These are phyloP conservation scores for Melanotaenia boesemani DNA, from an alignment of 2,797 vertebrate species.

Conservation along the genomic window DNA sequence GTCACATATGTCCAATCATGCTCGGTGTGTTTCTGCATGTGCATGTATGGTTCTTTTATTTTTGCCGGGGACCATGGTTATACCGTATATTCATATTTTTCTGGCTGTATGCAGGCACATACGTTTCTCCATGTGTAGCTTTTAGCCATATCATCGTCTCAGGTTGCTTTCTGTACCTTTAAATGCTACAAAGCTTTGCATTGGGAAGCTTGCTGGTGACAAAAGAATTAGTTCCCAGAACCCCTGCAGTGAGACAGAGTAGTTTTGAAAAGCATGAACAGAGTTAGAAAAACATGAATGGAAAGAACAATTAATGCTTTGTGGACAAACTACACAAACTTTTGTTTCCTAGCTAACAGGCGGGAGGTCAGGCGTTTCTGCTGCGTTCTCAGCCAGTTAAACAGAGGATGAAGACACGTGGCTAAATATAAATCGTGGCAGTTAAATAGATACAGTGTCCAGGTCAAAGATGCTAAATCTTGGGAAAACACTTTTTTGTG, in stretches of 20 bases:
- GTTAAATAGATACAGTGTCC: not conserved
- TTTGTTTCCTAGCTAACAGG: not conserved
- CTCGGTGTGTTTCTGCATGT: not conserved
- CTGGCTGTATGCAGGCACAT: not conserved
- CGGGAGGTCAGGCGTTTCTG: not conserved
- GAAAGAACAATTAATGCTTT: not conserved
- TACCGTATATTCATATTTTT: too few species aligned
- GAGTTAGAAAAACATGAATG: not conserved
- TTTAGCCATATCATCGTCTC: not conserved
- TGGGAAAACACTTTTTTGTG: too few species aligned
- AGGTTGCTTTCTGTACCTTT: not conserved
- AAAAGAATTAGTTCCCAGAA: not conserved
- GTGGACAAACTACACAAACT: not conserved
- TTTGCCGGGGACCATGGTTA: not conserved
- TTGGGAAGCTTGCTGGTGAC: not conserved
- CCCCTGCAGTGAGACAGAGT: not conserved
- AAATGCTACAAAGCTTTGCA: not conserved
- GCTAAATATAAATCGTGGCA: not conserved
- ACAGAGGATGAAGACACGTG: not conserved
- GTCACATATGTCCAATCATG: not conserved
- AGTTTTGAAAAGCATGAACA: not conserved
- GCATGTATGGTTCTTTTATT: not conserved
- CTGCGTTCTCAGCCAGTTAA: not conserved
- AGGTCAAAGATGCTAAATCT: not conserved
- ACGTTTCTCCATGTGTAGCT: not conserved